Evolutionary conservation across 92 coral and sea anemone genomes (phyloP), one percentile per base, ranked within the genome.

Genomic region (Porites rus): DNA sequence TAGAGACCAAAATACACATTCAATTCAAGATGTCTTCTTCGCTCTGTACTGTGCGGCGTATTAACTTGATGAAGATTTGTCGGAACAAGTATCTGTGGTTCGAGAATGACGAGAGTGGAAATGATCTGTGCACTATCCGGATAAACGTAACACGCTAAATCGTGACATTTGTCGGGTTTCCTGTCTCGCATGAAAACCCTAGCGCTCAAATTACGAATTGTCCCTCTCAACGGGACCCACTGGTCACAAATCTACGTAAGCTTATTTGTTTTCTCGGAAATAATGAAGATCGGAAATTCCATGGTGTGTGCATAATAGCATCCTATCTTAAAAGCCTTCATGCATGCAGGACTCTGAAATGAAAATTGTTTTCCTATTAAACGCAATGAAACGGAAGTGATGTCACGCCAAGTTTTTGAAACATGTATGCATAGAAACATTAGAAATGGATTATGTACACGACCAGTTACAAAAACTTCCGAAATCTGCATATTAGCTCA

Each of bases 371-470:
- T 65, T 65, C 21, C 58, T 13, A 24, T 12, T 10, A 66, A 79
- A 66, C 62, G 84, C 74, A 54, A 70, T 69, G 71, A 58, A 72
- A 19, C 77, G 86, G 86, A 81, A 13, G 46, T 81, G 86, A 81
- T 81, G 86, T 81, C 86, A 81, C 76, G 76, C 77, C 77, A 59
- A 13, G 19, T 70, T 70, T 72, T 19, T 18, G 38, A 74, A 20
- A 74, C 13, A 56, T 10, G 62, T 19, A 63, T 53, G 54, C 31
- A 56, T 16, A 24, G 63, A 52, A 52, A 52, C 43, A 53, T 46
- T 16, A 5, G 52, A 38, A 43, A 70, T 22, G 16, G 4, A 12
- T 70, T 70, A 12, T 43, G 51, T 9, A 70, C 74, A 70, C 43
- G 74, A 70, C 12, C 51, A 31, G 19, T 53, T 31, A 20, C 74